Conservation (phyloP, 2,888 invertebrate genomes). For the Prosopocoilus inquinatus region DNA sequence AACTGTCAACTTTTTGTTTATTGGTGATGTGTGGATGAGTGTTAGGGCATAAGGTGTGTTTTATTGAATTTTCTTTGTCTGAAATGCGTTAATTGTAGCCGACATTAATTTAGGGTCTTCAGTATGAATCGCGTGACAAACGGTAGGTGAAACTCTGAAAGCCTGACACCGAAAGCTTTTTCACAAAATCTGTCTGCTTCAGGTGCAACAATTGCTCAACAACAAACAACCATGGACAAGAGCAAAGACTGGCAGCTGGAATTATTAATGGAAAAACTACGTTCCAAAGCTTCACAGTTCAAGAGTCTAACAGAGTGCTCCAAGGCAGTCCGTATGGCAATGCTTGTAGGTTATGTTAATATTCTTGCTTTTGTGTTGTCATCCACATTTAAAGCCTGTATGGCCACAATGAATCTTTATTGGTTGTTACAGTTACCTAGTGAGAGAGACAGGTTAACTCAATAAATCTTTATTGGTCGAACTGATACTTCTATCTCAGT, state of each 20-base stretch:
- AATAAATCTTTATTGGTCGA: too few relatives aligned
- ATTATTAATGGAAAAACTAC: slow-evolving; percentile 86
- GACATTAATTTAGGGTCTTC: slow-evolving; percentile 11
- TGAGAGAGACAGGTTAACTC: too few relatives aligned
- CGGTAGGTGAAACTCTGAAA: slow-evolving; percentile 29
- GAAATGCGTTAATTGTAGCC: slow-evolving; percentile 12
- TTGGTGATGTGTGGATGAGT: slow-evolving; percentile 29
- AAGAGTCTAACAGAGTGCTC: slow-evolving; percentile 84
- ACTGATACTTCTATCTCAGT: too few relatives aligned
- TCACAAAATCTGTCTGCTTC: too few relatives aligned
- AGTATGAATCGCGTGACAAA: slow-evolving; percentile 37
- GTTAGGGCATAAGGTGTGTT: slow-evolving; percentile 8
- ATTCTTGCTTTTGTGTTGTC: slow-evolving; percentile 6
- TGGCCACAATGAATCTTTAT: too few relatives aligned
- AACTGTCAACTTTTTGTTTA: slow-evolving; percentile 38
- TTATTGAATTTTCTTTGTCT: slow-evolving; percentile 10
- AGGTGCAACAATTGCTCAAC: slow-evolving; percentile 8
- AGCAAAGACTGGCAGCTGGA: slow-evolving; percentile 78
- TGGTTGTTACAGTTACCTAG: too few relatives aligned
- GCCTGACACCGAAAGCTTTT: background rate
- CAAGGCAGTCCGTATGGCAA: slow-evolving; percentile 82
- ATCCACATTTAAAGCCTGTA: too few relatives aligned
- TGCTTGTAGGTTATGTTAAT: slow-evolving; percentile 62
- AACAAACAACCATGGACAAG: slow-evolving; percentile 52
- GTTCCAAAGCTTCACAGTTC: slow-evolving; percentile 78